Base-by-base conservation (phyloP, 1,140 invertebrate species). In the Lucilia cuprina region DNA sequence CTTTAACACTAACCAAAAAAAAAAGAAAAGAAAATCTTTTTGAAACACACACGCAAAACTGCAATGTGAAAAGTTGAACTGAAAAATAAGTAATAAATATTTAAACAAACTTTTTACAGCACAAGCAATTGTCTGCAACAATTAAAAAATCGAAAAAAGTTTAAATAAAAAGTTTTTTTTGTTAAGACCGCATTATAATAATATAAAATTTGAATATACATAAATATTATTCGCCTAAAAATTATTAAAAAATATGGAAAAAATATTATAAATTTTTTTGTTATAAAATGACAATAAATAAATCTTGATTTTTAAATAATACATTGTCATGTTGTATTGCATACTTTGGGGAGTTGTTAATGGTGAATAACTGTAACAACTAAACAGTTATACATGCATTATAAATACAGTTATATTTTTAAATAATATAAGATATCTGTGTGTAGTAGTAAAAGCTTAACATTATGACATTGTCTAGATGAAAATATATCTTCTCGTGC, bases 321-420 rank as follows among this genome's bases (percentile, higher is more conserved):
- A 25, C 65, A 70, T n/a, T 70, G 21, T 55, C 65, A 70, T n/a
- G 12, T 30, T 60, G 55, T 60, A 60, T 70, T 70, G n/a, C 65
- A 70, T 70, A 70, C 65, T 70, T 70, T 70, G 10, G 65, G 65
- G 65, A 70, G 65, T 70, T 70, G 19, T 70, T 25, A 60, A 60
- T 60, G 55, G 14, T 60, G 55, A 60, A 60, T 60, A 60, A 60
- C 55, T 60, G 55, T 60, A n/a, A 17, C 55, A 41, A 41, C 41
- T 41, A 41, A 41, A 41, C 41, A 30, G 25, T 30, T 30, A 41
- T 5, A 41, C 41, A 41, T 41, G 41, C 41, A 41, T 41, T 41
- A 41, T 41, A 41, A 41, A 41, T 41, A 41, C 41, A 7, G 41
- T 41, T 41, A 10, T 8, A 41, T 8, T 41, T 41, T 41, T 41